These are phyloP conservation scores for Clarias macrocephalus DNA, from an alignment of 2,113 vertebrate genomes.

Conservation along the genomic window DNA sequence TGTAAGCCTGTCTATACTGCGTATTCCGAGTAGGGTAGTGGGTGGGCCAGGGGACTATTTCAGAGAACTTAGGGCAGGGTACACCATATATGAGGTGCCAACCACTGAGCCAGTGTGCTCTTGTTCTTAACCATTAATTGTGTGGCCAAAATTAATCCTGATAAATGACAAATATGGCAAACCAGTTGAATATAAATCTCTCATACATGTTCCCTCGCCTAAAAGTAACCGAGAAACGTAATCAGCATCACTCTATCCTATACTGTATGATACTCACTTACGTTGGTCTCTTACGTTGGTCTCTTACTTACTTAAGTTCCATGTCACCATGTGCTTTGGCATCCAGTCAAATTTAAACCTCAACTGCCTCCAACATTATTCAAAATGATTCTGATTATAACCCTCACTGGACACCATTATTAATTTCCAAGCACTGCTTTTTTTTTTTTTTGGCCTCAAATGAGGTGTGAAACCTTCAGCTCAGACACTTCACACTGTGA, in stretches of 20 bases:
- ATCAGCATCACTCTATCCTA: not conserved
- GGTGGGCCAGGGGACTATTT: too few species aligned
- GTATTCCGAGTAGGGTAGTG: too few species aligned
- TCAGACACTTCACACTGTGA: not conserved
- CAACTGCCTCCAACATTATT: not conserved
- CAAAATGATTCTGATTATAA: conserved; percentile 1
- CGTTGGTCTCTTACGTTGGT: not conserved
- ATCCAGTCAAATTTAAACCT: conserved; percentile 13
- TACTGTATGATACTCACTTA: not conserved
- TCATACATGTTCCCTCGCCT: not conserved
- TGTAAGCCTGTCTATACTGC: not conserved
- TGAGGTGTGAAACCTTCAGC: not conserved
- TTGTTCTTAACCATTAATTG: not conserved
- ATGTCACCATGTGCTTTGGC: conserved; percentile 36
- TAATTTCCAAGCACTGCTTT: not conserved
- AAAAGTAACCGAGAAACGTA: not conserved
- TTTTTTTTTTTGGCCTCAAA: not conserved
- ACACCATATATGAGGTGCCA: too few species aligned
- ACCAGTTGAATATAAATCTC: not conserved
- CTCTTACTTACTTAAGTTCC: conserved; percentile 1
- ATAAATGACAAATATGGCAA: not conserved
- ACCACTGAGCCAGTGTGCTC: too few species aligned
- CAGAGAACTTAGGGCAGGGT: too few species aligned
- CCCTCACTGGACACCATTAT: not conserved
- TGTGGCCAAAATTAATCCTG: not conserved